Evolutionary conservation across 2,888 invertebrate genomes (phyloP).

Genomic region (Coecobrya sp.): DNA sequence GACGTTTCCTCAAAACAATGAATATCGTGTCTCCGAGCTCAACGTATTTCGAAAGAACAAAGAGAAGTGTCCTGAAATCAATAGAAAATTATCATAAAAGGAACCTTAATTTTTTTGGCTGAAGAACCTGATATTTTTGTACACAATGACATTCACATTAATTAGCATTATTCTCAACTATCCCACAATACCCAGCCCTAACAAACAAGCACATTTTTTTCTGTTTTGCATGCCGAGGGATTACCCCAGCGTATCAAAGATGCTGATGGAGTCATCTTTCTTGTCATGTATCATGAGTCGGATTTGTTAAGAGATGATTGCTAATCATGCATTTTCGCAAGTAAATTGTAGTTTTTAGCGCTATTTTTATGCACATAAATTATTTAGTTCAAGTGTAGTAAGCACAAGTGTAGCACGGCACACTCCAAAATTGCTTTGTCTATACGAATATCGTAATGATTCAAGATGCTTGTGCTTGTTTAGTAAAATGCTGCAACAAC

Average conservation of each 20-base stretch:
- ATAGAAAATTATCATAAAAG: background rate
- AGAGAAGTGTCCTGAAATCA: conserved; percentile 78
- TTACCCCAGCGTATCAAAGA: background rate
- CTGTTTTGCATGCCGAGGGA: background rate
- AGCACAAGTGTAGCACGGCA: conserved; percentile 29
- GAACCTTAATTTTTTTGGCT: background rate
- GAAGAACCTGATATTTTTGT: background rate
- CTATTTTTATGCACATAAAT: conserved; percentile 77
- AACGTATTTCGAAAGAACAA: conserved; percentile 80
- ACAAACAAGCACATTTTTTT: too few species aligned
- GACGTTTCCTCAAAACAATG: conserved; percentile 79
- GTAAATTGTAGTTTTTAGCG: conserved; percentile 41
- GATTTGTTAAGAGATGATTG: conserved; percentile 72
- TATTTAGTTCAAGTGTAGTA: conserved; percentile 80
- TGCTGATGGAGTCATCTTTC: conserved; percentile 45
- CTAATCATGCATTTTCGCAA: conserved; percentile 76
- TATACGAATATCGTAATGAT: background rate
- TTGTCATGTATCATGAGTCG: conserved; percentile 24
- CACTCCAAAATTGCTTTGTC: background rate
- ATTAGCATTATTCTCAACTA: background rate
- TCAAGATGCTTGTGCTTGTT: conserved; percentile 14
- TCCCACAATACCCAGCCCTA: background rate
- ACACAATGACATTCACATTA: conserved; percentile 3
- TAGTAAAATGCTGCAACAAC: conserved; percentile 48
- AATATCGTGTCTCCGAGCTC: conserved; percentile 81